A percentile compares a stretch with the other conserved stretches of the same genome.
Conservation (phyloP, 2,113 vertebrate genomes). For the Pseudorhombus dupliciocellatus region DNA sequence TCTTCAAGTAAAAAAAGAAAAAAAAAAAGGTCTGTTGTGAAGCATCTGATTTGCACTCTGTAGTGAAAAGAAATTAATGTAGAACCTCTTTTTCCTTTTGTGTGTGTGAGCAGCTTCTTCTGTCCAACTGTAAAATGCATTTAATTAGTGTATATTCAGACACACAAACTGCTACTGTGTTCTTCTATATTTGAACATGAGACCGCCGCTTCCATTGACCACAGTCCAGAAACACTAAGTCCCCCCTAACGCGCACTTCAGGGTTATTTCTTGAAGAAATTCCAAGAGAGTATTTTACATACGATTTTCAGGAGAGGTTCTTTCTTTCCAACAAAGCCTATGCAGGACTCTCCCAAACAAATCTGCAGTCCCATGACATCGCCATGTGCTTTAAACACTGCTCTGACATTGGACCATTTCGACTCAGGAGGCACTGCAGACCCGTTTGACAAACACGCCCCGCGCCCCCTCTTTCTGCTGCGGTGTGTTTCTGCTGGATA, state of each 20-base stretch:
- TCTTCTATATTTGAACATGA: conserved; percentile 85
- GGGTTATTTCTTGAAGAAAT: conserved; percentile 77
- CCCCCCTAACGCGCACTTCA: conserved; percentile 24
- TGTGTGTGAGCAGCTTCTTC: conserved; percentile 94
- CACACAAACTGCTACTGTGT: conserved; percentile 78
- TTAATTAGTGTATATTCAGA: conserved; percentile 93
- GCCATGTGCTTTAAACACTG: conserved; percentile 88
- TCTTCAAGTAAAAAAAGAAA: conserved; percentile 81
- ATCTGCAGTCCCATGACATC: conserved; percentile 85
- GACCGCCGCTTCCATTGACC: conserved; percentile 84
- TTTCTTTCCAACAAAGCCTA: conserved; percentile 84
- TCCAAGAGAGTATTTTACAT: conserved; percentile 78
- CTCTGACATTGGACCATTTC: conserved; percentile 92
- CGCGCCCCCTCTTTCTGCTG: conserved; percentile 72
- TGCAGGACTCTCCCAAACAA: conserved; percentile 86
- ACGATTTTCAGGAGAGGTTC: conserved; percentile 75
- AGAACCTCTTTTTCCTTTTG: conserved; percentile 86
- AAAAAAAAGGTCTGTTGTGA: conserved; percentile 86
- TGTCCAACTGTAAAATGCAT: conserved; percentile 91
- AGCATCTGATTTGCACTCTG: conserved; percentile 98
- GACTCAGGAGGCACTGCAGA: conserved; percentile 86
- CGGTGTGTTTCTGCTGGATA: conserved; percentile 90
- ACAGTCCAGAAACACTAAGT: conserved; percentile 90
- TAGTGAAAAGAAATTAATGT: conserved; percentile 93
- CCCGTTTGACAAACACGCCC: conserved; percentile 84